phyloP scores from a whole-genome alignment of 2,888 invertebrate genomes.

The Acanthoscelides obtectus region DNA sequence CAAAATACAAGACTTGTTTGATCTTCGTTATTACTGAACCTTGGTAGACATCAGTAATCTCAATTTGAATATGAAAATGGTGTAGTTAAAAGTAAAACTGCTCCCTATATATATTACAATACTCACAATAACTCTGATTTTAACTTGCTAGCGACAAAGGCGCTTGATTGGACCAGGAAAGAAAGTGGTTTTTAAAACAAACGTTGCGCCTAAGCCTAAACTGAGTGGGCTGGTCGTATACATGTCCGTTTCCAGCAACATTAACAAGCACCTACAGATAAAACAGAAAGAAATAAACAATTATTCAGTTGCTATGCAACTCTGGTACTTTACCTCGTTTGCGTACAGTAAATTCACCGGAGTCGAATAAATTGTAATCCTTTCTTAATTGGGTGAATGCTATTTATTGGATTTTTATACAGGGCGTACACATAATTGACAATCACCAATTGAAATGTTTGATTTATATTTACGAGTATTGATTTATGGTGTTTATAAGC shows the following conservation, averaged over 20 bases:
- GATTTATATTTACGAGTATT: slow-evolving; percentile 3
- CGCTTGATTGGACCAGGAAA: background rate
- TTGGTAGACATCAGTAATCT: no score
- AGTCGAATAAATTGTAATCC: background rate
- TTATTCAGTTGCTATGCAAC: background rate
- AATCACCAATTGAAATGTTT: slow-evolving; percentile 7
- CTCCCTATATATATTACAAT: no score
- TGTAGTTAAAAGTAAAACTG: no score
- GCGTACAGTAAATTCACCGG: background rate
- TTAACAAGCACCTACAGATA: background rate
- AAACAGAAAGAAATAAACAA: background rate
- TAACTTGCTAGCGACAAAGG: no score
- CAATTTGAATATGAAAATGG: no score
- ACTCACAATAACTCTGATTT: no score
- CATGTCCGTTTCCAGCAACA: background rate
- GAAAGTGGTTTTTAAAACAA: background rate
- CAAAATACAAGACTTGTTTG: no score
- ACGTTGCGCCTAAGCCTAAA: background rate
- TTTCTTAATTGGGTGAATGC: background rate
- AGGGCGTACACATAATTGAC: slow-evolving; percentile 3
- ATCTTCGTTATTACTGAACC: no score
- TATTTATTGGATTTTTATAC: background rate
- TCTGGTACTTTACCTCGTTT: background rate
- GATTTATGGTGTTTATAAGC: slow-evolving; percentile 3
- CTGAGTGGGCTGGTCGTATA: background rate